phyloP scores from a whole-genome alignment of 2,797 vertebrate species.

The Threskiornis aethiopicus region DNA sequence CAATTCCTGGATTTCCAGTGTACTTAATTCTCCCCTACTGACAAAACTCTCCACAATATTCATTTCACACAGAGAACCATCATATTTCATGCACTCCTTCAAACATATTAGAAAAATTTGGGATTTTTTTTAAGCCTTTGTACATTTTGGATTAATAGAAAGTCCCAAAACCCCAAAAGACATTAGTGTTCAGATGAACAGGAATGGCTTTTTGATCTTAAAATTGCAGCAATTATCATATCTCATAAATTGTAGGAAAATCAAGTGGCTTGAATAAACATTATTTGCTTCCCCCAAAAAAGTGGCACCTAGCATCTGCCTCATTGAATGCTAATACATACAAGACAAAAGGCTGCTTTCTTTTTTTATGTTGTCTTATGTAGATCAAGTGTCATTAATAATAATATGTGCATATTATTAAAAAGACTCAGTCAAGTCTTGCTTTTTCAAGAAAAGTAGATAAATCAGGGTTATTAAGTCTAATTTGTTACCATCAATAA shows the following conservation, averaged over 20 bases:
- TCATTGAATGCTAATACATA: conserved; percentile 6
- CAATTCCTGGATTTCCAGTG: conserved; percentile 16
- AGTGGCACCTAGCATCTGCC: conserved; percentile 39
- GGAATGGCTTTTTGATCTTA: conserved; percentile 57
- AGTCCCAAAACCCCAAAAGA: neutral
- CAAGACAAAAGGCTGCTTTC: neutral
- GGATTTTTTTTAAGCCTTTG: neutral
- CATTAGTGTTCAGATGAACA: conserved; percentile 26
- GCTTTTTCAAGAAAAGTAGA: neutral
- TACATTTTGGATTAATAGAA: conserved; percentile 47
- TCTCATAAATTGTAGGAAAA: conserved; percentile 62
- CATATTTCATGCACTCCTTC: conserved; percentile 19
- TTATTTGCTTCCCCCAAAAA: conserved; percentile 37
- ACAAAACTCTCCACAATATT: neutral
- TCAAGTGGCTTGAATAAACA: conserved; percentile 66
- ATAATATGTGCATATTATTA: neutral
- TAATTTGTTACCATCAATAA: conserved; percentile 14
- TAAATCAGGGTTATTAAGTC: conserved; percentile 24
- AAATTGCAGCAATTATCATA: conserved; percentile 71
- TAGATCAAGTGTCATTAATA: conserved; percentile 45
- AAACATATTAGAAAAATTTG: conserved; percentile 20
- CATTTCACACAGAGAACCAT: neutral
- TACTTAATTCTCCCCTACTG: conserved; percentile 10
- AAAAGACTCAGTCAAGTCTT: neutral
- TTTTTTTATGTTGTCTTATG: conserved; percentile 39